These are phyloP conservation scores for Timema podura DNA, from an alignment of 2,888 invertebrate genomes.

Conservation along the genomic window DNA sequence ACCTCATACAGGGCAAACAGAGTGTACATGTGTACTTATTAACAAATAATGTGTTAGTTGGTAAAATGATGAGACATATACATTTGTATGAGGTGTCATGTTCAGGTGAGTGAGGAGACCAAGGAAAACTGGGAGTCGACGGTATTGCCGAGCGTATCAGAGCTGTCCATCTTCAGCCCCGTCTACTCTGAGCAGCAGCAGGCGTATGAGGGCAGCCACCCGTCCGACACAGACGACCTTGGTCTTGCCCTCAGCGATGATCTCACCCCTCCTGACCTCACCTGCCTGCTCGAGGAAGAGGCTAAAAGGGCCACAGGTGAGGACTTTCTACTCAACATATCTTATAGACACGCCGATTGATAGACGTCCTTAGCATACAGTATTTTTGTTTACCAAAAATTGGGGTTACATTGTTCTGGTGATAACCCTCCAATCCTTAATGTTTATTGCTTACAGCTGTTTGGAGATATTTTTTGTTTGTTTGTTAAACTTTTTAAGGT, in stretches of 20 bases:
- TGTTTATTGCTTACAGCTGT: no score
- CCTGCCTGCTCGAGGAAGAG: slow-evolving; percentile 51
- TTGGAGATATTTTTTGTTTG: no score
- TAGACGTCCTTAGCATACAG: no score
- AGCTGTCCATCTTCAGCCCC: slow-evolving; percentile 30
- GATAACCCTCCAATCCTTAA: no score
- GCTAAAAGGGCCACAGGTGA: slow-evolving; percentile 46
- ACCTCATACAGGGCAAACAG: no score
- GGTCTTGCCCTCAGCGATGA: slow-evolving; percentile 44
- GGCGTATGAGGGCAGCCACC: slow-evolving; percentile 27
- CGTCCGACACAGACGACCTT: slow-evolving; percentile 39
- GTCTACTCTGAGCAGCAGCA: slow-evolving; percentile 25
- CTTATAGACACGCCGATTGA: neutral
- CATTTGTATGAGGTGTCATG: neutral
- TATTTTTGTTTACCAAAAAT: neutral
- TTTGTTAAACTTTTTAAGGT: no score
- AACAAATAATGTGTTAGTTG: neutral
- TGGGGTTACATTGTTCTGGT: no score
- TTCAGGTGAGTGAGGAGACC: slow-evolving; percentile 30
- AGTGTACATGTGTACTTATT: no score
- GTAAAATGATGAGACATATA: neutral
- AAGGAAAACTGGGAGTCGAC: slow-evolving; percentile 34
- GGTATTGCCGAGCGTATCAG: slow-evolving; percentile 25
- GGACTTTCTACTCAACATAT: neutral
- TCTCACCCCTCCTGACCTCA: slow-evolving; percentile 47